A percentile compares a stretch with the other conserved stretches of the same genome.
Evolutionary conservation across 2,888 invertebrate genomes (phyloP).

Genomic region (Agonopterix subpropinquella): DNA sequence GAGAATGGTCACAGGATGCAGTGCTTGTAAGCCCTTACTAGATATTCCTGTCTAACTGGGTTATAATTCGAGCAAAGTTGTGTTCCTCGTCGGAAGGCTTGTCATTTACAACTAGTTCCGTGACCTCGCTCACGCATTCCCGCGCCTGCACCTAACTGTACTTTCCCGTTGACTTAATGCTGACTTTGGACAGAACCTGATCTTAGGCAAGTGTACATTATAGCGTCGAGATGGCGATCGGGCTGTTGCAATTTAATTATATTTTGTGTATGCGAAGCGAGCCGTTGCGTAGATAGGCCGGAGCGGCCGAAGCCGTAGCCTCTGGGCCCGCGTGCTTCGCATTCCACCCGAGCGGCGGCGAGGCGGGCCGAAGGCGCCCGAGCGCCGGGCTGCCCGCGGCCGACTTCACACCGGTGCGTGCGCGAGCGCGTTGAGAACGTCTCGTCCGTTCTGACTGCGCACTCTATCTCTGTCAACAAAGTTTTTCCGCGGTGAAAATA

Average conservation of each 20-base stretch:
- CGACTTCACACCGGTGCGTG: conserved; percentile 72
- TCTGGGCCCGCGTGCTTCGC: conserved; percentile 59
- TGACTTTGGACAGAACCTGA: conserved; percentile 73
- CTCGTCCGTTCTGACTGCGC: conserved; percentile 40
- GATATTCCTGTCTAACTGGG: conserved; percentile 23
- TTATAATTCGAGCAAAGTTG: conserved; percentile 50
- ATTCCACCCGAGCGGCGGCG: conserved; percentile 58
- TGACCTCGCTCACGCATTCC: conserved; percentile 77
- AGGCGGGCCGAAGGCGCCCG: conserved; percentile 41
- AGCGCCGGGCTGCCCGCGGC: conserved; percentile 47
- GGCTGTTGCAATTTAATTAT: conserved; percentile 71
- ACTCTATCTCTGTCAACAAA: conserved; percentile 70
- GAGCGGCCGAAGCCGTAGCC: conserved; percentile 38
- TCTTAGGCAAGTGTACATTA: conserved; percentile 69
- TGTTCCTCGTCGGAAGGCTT: conserved; percentile 63
- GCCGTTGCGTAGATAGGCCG: conserved; percentile 54
- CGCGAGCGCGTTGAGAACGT: conserved; percentile 73
- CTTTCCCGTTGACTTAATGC: conserved; percentile 74
- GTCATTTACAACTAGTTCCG: conserved; percentile 75
- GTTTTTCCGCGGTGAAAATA: conserved; percentile 57
- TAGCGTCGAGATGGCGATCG: conserved; percentile 59
- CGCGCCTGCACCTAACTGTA: conserved; percentile 75
- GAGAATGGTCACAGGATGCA: background rate
- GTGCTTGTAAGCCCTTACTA: conserved; percentile 6
- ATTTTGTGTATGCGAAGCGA: conserved; percentile 61